Evolutionary conservation across 2,888 invertebrate species (phyloP).

Genomic region (Erebia aethiops): DNA sequence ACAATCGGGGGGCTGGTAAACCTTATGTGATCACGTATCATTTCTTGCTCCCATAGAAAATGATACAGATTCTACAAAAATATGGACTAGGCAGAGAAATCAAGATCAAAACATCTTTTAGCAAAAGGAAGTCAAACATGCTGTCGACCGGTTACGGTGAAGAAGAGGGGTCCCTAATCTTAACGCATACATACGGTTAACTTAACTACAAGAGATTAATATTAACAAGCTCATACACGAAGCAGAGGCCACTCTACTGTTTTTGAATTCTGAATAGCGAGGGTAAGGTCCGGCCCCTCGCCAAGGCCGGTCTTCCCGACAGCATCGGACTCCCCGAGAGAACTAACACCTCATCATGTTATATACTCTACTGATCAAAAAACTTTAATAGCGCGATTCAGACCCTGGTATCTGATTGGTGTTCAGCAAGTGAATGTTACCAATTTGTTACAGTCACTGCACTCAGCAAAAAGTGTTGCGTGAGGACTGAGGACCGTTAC

Average conservation of each 20-base stretch:
- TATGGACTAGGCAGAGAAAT: neutral
- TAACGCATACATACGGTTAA: slow-evolving; percentile 83
- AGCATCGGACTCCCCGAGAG: slow-evolving; percentile 76
- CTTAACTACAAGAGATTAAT: slow-evolving; percentile 75
- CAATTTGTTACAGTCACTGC: slow-evolving; percentile 67
- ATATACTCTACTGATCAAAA: slow-evolving; percentile 51
- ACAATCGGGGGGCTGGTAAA: too few species aligned
- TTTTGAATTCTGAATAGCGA: slow-evolving; percentile 64
- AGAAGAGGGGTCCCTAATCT: slow-evolving; percentile 82
- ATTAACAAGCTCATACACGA: slow-evolving; percentile 81
- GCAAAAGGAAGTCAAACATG: slow-evolving; percentile 81
- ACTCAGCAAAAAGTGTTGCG: slow-evolving; percentile 62
- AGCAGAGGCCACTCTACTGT: slow-evolving; percentile 79
- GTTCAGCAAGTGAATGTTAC: slow-evolving; percentile 34
- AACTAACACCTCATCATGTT: slow-evolving; percentile 33
- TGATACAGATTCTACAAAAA: too few species aligned
- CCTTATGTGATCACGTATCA: too few species aligned
- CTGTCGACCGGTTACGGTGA: slow-evolving; percentile 74
- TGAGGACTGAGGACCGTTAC: slow-evolving; percentile 45
- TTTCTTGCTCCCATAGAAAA: too few species aligned
- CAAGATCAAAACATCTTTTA: neutral
- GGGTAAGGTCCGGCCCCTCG: slow-evolving; percentile 80
- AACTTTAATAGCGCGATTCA: slow-evolving; percentile 66
- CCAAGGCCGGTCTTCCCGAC: slow-evolving; percentile 77
- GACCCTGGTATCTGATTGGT: slow-evolving; percentile 60